Conservation (phyloP, 1,140 invertebrate genomes). For the Onthophagus taurus region DNA sequence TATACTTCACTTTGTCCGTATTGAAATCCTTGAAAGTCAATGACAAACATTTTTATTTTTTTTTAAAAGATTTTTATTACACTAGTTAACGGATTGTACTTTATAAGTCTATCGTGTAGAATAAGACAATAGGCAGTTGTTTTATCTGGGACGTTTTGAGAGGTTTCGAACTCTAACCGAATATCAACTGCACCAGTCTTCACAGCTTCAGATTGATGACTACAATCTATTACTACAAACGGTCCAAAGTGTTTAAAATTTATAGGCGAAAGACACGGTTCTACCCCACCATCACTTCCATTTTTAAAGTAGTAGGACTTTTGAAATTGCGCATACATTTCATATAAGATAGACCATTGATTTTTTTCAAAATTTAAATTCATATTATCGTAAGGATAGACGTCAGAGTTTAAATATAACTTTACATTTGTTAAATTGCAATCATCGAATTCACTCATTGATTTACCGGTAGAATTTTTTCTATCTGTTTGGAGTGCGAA, state of each 20-base stretch:
- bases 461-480: background rate
- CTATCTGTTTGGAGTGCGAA: constrained; percentile 18
- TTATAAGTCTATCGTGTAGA: constrained; percentile 24
- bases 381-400: constrained; percentile 13
- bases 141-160: constrained; percentile 14
- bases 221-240: constrained; percentile 25
- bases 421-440: constrained; percentile 12
- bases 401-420: constrained; percentile 10
- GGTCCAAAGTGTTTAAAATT: constrained; percentile 15
- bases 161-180: constrained; percentile 24
- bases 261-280: constrained; percentile 11
- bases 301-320: constrained; percentile 21
- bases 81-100: constrained; percentile 14
- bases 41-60: too few relatives aligned
- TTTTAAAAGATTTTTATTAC: constrained; percentile 1
- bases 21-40: too few relatives aligned
- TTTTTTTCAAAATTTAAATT: constrained; percentile 9
- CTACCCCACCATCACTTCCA: too few relatives aligned
- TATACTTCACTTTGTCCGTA: too few relatives aligned
- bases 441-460: constrained; percentile 13
- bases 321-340: constrained; percentile 28
- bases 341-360: constrained; percentile 13
- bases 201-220: constrained; percentile 22
- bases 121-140: constrained; percentile 27
- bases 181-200: constrained; percentile 25